Evolutionary conservation across 1,140 invertebrate genomes (phyloP).

Genomic region (Drosophila tristis): DNA sequence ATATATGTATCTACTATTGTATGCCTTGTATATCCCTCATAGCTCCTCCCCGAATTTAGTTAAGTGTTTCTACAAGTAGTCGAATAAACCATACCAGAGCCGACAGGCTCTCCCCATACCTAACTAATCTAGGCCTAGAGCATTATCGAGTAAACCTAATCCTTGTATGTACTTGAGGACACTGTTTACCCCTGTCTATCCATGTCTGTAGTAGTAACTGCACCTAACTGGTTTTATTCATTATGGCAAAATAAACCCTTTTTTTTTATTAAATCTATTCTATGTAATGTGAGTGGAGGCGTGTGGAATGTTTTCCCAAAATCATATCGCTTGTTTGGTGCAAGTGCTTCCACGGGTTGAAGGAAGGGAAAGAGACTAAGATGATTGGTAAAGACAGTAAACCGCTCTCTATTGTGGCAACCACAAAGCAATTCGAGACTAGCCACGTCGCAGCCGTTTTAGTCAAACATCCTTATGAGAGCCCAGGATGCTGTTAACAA

Average conservation of each 20-base stretch:
- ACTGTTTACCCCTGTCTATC: conserved; percentile 15
- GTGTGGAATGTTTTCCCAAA: too few relatives aligned
- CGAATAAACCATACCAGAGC: conserved; percentile 25
- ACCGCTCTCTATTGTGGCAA: too few relatives aligned
- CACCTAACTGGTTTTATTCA: conserved; percentile 50
- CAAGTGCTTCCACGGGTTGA: too few relatives aligned
- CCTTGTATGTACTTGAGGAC: conserved; percentile 6
- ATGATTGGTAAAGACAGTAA: too few relatives aligned
- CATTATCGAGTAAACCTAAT: conserved; percentile 4
- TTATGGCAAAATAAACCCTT: conserved; percentile 46
- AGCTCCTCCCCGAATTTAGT: conserved; percentile 28
- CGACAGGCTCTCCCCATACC: conserved; percentile 1
- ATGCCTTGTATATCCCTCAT: neutral
- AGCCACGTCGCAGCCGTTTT: too few relatives aligned
- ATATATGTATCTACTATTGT: conserved; percentile 13
- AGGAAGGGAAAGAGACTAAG: too few relatives aligned
- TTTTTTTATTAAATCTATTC: conserved; percentile 39
- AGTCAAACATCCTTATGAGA: too few relatives aligned
- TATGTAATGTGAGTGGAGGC: neutral
- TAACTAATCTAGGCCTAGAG: conserved; percentile 6
- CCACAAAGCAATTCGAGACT: too few relatives aligned
- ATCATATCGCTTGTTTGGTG: too few relatives aligned
- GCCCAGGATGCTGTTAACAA: too few relatives aligned
- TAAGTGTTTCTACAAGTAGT: conserved; percentile 50
- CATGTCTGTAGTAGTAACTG: conserved; percentile 48